Base-by-base conservation (phyloP, 2,113 vertebrate genomes). In the Trachemys scripta region DNA sequence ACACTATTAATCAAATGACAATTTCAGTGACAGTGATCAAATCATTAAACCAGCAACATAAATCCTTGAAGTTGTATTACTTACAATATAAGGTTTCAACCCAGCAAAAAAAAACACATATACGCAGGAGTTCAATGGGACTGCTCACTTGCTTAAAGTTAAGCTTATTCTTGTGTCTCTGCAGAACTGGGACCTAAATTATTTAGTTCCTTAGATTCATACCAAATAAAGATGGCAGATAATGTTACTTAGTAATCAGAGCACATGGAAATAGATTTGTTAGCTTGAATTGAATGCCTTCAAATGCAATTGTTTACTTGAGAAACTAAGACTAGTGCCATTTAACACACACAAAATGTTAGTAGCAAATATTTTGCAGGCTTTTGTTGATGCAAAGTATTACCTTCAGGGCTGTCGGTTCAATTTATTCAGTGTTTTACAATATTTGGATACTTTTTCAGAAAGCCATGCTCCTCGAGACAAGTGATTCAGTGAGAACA, bases 291-390 rank as follows among this genome's bases (percentile, higher is more conserved):
- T 1, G 25, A 2, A 16, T 2, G 2, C n/a, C 72, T 69, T 27
- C 78, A n/a, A 22, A 75, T 62, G 80, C 42, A 45, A 59, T 2
- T 14, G 8, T 1, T 62, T 3, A 51, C 0, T 7, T 42, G 1
- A 0, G 59, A 24, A 72, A 3, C 59, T 6, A 1, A 4, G 38
- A 72, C 1, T 57, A 9, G 76, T 29, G 53, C 59, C 8, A 0
- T 0, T 17, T 19, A 51, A 2, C 38, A 25, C 38, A 8, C 0
- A 0, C 49, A 35, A 2, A 14, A 1, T 0, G 2, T 80, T 12
- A 16, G 0, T 1, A n/a, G n/a, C 54, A 42, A 62, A 20, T 57
- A 31, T 49, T 2, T 42, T 2, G 1, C 2, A 56, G 84, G 42
- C 84, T 12, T 25, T 57, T 2, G 1, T 1, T 3, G 29, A n/a